phyloP scores from a whole-genome alignment of 2,113 vertebrate species.

The Numenius arquata region DNA sequence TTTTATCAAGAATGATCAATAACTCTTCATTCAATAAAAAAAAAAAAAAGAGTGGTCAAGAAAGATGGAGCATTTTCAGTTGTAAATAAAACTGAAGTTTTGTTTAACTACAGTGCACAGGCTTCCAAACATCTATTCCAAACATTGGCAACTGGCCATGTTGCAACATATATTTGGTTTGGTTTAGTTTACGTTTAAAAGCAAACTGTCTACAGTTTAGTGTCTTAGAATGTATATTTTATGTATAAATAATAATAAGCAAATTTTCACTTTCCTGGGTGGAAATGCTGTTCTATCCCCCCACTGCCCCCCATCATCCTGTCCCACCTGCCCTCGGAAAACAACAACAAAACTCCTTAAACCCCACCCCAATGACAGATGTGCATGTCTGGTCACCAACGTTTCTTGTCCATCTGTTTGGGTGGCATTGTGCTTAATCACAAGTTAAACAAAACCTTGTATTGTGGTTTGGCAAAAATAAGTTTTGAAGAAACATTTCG shows the following conservation, averaged over 20 bases:
- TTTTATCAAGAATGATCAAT: neutral
- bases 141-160: neutral
- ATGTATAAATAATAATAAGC: neutral
- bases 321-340: neutral
- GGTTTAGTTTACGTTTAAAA: neutral
- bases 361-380: neutral
- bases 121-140: neutral
- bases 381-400: neutral
- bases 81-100: neutral
- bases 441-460: neutral
- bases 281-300: neutral
- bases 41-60: rapidly evolving
- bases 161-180: neutral
- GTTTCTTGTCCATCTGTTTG: neutral
- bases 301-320: too few species aligned
- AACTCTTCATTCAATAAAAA: neutral
- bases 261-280: neutral
- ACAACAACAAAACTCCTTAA: neutral
- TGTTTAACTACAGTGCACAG: neutral
- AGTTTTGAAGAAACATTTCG: neutral
- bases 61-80: neutral
- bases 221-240: neutral
- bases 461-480: neutral
- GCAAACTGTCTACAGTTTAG: neutral
- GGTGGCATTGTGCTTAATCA: neutral